Base-by-base conservation (phyloP, 2,113 vertebrate species). In the Mustela lutreola region DNA sequence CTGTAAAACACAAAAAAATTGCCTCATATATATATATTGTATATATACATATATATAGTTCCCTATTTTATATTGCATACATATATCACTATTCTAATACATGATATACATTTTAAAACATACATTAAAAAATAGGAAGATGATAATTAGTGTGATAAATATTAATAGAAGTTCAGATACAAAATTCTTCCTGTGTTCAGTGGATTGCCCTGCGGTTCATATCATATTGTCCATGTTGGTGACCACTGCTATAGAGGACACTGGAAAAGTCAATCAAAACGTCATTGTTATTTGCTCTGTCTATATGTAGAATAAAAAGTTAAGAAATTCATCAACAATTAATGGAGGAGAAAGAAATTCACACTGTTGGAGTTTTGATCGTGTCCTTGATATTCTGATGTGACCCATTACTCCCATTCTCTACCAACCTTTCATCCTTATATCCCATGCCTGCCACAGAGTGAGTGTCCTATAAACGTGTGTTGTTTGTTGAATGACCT, bases 71-170 rank as follows among this genome's bases (percentile, higher is more conserved):
- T 80, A 56, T 91, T 80, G 6, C 26, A 90, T 42, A 28, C 11
- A 24, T 50, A 62, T 36, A 86, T 95, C 50, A 62, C 26, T 78
- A 42, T 91, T 18, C 58, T 94, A 71, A n/a, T 87, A 67, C 45
- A 85, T 90, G 87, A 56, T 92, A 22, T 2, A 63, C 39, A 83
- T 88, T 94, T 89, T 84, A 89, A 94, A 93, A 84, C 39, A 93
- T 75, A 53, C 5, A 70, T 5, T 5, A 22, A 80, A 58, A 94
- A 67, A 42, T 79, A 90, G 48, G 79, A 80, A 93, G 5, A 39
- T 82, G 19, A 92, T 62, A 14, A 97, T 83, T 7, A 81, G 24
- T 60, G 14, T 76, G 10, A 65, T 88, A 65, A 91, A 81, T 90
- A 70, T 83, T 73, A 96, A 89, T 96, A n/a, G 11, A 93, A 96